Conservation (phyloP, 2,888 invertebrate genomes). For the Ligdia adustata region DNA sequence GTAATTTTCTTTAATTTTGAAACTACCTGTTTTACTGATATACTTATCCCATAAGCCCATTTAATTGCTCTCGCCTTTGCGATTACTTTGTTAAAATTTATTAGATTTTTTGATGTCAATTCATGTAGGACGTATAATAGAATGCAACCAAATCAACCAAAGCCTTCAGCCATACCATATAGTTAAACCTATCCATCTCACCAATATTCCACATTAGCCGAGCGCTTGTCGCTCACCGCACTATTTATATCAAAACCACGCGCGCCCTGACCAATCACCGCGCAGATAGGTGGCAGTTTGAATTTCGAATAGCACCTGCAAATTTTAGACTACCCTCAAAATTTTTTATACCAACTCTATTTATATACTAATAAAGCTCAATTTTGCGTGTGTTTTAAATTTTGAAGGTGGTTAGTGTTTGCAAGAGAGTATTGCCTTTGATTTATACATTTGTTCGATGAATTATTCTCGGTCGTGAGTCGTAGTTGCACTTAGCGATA, state of each 20-base stretch:
- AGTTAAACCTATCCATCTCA: conserved; percentile 49
- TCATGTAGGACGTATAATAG: no score
- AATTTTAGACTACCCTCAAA: conserved; percentile 46
- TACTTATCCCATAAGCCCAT: no score
- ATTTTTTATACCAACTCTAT: conserved; percentile 24
- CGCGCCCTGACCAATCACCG: conserved; percentile 79
- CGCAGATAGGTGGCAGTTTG: conserved; percentile 76
- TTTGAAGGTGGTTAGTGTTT: conserved; percentile 14
- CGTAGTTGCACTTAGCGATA: conserved; percentile 65
- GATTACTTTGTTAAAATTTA: no score
- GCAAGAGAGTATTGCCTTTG: conserved; percentile 67
- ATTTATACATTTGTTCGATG: conserved; percentile 81
- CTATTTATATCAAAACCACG: conserved; percentile 78
- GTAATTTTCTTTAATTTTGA: no score
- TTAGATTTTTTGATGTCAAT: no score
- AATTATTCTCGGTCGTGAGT: conserved; percentile 71
- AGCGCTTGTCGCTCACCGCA: conserved; percentile 67
- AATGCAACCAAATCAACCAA: neutral
- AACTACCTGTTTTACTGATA: no score
- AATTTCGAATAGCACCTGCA: conserved; percentile 70
- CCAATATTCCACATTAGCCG: conserved; percentile 63
- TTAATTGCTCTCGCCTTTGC: no score
- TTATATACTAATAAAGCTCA: conserved; percentile 29
- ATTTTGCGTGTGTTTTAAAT: conserved; percentile 25
- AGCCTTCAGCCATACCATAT: conserved; percentile 10